Evolutionary conservation across 2,797 vertebrate genomes (phyloP).

Genomic region (Apogon talboti): DNA sequence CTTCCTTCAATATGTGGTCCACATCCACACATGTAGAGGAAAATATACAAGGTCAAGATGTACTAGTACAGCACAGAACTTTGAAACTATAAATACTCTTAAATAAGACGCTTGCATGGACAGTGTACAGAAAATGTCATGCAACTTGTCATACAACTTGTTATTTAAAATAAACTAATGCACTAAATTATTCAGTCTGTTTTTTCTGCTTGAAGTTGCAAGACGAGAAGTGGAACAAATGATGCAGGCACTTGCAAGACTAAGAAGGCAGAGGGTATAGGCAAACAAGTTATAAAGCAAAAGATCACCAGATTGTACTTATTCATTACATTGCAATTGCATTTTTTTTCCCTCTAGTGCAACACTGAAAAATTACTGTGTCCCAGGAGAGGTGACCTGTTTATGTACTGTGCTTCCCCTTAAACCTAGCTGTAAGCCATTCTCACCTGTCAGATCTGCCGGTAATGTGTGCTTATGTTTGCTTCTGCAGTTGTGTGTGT

Average conservation of each 20-base stretch:
- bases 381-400: constrained; percentile 80
- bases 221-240: constrained; percentile 22
- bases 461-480: constrained; percentile 18
- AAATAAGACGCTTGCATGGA: constrained; percentile 25
- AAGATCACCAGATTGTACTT: constrained; percentile 25
- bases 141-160: constrained; percentile 5
- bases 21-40: not conserved
- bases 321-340: constrained; percentile 29
- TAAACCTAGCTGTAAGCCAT: constrained; percentile 73
- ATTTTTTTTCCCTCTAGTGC: constrained; percentile 25
- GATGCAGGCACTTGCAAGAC: constrained; percentile 10
- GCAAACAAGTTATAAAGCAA: not conserved
- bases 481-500: not conserved
- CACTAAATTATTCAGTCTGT: constrained; percentile 23
- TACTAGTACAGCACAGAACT: constrained; percentile 15
- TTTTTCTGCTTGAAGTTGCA: constrained; percentile 11
- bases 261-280: constrained; percentile 5
- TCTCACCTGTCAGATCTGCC: constrained; percentile 75
- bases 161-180: constrained; percentile 1
- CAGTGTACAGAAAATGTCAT: constrained; percentile 34
- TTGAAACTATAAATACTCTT: constrained; percentile 3
- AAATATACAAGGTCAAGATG: constrained; percentile 47
- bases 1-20: not conserved
- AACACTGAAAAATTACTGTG: constrained; percentile 54
- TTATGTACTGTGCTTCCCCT: constrained; percentile 73